These are phyloP conservation scores for Phalacrocorax brasilianus DNA, from an alignment of 2,113 vertebrate genomes.

Conservation along the genomic window DNA sequence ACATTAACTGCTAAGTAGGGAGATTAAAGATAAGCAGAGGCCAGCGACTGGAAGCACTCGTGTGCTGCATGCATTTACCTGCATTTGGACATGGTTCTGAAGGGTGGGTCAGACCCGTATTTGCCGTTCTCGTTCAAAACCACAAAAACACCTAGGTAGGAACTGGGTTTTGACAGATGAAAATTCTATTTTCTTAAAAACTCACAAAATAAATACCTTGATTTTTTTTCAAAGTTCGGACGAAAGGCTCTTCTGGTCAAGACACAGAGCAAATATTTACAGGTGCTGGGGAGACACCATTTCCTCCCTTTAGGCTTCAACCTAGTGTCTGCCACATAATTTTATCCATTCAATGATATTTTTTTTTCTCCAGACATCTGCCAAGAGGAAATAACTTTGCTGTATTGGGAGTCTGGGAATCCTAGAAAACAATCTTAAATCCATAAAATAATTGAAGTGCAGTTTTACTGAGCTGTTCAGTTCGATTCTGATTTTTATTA, in stretches of 20 bases:
- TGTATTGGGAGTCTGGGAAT: conserved; percentile 73
- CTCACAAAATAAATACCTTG: not conserved
- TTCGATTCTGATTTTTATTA: conserved; percentile 78
- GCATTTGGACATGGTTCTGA: not conserved
- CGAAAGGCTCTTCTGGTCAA: not conserved
- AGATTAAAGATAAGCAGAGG: conserved; percentile 21
- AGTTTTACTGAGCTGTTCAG: conserved; percentile 66
- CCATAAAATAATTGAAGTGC: conserved; percentile 74
- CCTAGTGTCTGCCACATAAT: conserved; percentile 64
- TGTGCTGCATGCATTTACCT: not conserved
- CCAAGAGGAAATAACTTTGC: conserved; percentile 78
- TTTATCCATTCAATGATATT: conserved; percentile 49
- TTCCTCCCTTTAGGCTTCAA: conserved; percentile 63
- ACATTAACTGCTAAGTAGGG: not conserved
- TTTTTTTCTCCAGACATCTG: conserved; percentile 65
- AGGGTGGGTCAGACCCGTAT: not conserved
- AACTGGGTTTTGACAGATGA: not conserved
- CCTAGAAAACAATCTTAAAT: conserved; percentile 76
- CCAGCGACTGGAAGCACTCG: not conserved
- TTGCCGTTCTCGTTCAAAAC: not conserved
- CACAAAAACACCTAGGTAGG: not conserved
- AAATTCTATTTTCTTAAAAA: conserved; percentile 4
- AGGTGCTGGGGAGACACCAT: conserved; percentile 62
- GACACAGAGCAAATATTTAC: conserved; percentile 53
- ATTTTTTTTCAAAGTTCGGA: not conserved